Conservation (phyloP, 2,797 vertebrate species). For the Euphonia xanthogaster region DNA sequence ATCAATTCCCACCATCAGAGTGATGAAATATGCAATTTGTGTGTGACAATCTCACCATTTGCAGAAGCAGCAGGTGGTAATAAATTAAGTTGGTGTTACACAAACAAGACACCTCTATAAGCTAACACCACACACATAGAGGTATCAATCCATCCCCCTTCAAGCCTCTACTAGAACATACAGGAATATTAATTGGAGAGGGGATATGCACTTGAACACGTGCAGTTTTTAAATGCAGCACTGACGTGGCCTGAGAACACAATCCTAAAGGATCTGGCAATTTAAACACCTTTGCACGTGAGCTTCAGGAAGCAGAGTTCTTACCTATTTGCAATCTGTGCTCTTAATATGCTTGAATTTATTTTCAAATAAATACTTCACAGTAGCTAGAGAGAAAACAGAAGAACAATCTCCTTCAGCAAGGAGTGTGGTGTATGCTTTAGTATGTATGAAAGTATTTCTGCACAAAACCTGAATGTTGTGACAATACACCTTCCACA, state of each 20-base stretch:
- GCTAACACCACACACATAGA: not conserved
- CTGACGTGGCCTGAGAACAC: not conserved
- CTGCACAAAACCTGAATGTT: not conserved
- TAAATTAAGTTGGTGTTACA: constrained; percentile 20
- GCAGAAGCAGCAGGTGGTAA: constrained; percentile 6
- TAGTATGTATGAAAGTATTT: not conserved
- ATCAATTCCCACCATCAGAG: not conserved
- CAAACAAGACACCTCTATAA: not conserved
- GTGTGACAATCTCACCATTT: not conserved
- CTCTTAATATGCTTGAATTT: not conserved
- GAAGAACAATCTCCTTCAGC: not conserved
- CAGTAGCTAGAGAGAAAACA: not conserved
- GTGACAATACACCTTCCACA: not conserved
- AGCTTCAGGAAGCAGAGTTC: not conserved
- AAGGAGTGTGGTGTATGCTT: not conserved
- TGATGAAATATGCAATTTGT: constrained; percentile 1
- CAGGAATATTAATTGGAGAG: not conserved
- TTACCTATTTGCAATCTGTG: not conserved
- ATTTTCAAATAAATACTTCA: not conserved
- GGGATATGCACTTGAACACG: not conserved
- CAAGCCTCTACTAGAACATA: not conserved
- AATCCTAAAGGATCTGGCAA: not conserved
- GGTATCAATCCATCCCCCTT: not conserved
- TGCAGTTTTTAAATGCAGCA: not conserved
- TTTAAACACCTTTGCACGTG: not conserved